Conservation (phyloP, 2,113 vertebrate species). For the Cariama cristata region DNA sequence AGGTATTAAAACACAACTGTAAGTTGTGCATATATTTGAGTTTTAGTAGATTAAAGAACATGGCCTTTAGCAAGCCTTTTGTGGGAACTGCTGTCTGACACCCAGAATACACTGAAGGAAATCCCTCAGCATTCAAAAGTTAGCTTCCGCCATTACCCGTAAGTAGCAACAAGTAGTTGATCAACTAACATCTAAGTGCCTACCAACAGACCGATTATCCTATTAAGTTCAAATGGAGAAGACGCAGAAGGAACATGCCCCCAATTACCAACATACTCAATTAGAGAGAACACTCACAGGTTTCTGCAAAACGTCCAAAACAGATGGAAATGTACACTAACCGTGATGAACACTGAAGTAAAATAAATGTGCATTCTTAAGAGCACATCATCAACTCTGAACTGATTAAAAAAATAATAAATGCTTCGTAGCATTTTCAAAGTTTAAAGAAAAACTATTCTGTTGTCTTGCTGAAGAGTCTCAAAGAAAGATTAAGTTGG, state of each 20-base stretch:
- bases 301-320: background rate
- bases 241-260: background rate
- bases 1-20: background rate
- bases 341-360: background rate
- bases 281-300: background rate
- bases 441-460: background rate
- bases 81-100: background rate
- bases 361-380: background rate
- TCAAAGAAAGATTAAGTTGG: background rate
- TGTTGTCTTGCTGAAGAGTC: background rate
- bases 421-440: background rate
- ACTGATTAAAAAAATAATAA: background rate
- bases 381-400: background rate
- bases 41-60: background rate
- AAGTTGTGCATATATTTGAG: background rate
- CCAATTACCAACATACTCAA: background rate
- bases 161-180: background rate
- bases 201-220: background rate
- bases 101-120: background rate
- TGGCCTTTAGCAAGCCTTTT: background rate
- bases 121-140: background rate
- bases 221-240: background rate
- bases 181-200: background rate
- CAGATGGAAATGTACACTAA: background rate
- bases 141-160: background rate